phyloP scores from a whole-genome alignment of 2,888 invertebrate genomes.

The Auanema freiburgensis region DNA sequence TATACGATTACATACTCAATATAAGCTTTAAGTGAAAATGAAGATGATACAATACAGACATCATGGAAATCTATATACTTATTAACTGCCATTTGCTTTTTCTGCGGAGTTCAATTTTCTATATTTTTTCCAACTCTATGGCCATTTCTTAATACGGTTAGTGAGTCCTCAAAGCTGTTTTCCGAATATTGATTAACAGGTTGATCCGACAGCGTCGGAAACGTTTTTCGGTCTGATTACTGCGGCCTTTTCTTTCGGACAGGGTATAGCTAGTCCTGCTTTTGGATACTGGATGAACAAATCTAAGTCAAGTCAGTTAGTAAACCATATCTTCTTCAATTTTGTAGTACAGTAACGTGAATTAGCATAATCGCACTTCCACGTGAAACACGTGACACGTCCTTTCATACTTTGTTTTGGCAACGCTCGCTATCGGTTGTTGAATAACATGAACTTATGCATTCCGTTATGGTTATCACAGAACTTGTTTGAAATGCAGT shows the following conservation, averaged over 20 bases:
- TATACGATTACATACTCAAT: too few relatives aligned
- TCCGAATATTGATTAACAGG: constrained; percentile 6
- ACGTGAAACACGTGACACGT: too few relatives aligned
- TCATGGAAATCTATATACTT: constrained; percentile 44
- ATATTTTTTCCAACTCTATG: constrained; percentile 46
- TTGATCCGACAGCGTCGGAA: constrained; percentile 40
- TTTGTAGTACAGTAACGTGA: not conserved
- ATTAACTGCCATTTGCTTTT: constrained; percentile 38
- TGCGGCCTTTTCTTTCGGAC: constrained; percentile 43
- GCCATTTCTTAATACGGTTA: constrained; percentile 40
- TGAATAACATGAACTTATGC: too few relatives aligned
- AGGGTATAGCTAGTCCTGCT: constrained; percentile 37
- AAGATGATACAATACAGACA: constrained; percentile 25
- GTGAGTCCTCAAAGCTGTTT: not conserved
- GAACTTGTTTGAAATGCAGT: too few relatives aligned
- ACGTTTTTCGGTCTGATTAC: constrained; percentile 45
- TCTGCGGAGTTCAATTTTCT: constrained; percentile 45
- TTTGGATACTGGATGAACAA: constrained; percentile 47
- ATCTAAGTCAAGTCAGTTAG: constrained; percentile 35
- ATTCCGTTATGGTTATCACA: too few relatives aligned
- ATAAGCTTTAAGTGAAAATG: too few relatives aligned
- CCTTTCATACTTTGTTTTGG: too few relatives aligned
- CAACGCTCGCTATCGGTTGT: too few relatives aligned
- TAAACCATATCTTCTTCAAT: not conserved
- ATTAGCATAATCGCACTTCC: too few relatives aligned